Percentiles rank a stretch among this genome's conserved stretches.
These are phyloP conservation scores for Lepidocolaptes lacrymiger DNA, from an alignment of 2,797 vertebrate genomes.

Conservation along the genomic window DNA sequence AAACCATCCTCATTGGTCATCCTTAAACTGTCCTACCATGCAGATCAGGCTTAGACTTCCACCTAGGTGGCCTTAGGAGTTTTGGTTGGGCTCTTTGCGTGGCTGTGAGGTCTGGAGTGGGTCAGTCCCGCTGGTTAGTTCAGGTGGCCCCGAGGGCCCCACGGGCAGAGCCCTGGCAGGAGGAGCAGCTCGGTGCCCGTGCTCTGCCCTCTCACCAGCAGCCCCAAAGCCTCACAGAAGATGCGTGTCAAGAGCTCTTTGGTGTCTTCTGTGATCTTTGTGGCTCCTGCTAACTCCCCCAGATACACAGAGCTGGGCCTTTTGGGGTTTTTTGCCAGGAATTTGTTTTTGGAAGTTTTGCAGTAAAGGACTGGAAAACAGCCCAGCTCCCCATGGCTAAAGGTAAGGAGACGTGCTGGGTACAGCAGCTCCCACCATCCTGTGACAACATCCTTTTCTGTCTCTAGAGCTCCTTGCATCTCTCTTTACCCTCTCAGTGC, in stretches of 20 bases:
- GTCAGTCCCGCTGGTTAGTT: background rate
- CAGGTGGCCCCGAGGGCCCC: background rate
- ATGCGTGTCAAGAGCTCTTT: conserved; percentile 58
- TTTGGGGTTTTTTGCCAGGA: background rate
- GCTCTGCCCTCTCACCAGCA: background rate
- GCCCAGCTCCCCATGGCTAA: background rate
- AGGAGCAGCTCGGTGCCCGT: background rate
- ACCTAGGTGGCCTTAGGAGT: background rate
- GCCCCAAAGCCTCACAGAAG: conserved; percentile 45
- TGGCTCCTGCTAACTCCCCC: conserved; percentile 6
- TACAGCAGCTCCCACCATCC: background rate
- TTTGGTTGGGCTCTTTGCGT: conserved; percentile 20
- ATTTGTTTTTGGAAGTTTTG: conserved; percentile 10
- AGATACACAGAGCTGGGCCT: background rate
- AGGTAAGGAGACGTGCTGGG: background rate
- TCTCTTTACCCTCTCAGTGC: background rate
- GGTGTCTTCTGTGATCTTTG: conserved; percentile 55
- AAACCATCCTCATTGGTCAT: conserved; percentile 44
- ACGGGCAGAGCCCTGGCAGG: background rate
- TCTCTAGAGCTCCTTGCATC: background rate
- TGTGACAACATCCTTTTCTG: background rate
- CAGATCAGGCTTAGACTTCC: conserved; percentile 20
- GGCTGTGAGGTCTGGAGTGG: background rate
- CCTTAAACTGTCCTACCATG: conserved; percentile 25
- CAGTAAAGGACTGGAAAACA: background rate